phyloP scores from a whole-genome alignment of 2,888 invertebrate species.

The Eupsilia transversa region DNA sequence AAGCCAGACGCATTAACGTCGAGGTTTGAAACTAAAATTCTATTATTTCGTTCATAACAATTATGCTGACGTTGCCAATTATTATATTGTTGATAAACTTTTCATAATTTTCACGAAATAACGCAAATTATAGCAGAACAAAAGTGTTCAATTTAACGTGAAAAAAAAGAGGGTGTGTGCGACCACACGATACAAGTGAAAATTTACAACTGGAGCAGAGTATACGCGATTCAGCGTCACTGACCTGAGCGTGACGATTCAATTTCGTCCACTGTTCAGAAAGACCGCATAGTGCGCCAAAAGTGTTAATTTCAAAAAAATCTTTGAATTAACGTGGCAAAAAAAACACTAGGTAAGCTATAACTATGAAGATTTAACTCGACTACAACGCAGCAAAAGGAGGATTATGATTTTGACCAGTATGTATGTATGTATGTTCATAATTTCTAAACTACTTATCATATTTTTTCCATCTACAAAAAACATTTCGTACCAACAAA shows the following conservation, averaged over 20 bases:
- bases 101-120: neutral
- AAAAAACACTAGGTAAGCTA: neutral
- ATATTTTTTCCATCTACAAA: neutral
- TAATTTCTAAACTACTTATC: too few species aligned
- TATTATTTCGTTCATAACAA: neutral
- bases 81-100: neutral
- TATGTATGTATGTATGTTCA: too few species aligned
- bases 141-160: neutral
- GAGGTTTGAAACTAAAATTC: constrained; percentile 12
- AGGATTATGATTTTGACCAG: too few species aligned
- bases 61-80: constrained; percentile 1
- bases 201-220: neutral
- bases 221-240: neutral
- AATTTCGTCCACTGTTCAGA: neutral
- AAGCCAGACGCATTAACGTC: constrained; percentile 25
- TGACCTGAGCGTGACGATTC: too few species aligned
- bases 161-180: too few species aligned
- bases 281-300: neutral
- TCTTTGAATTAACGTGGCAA: neutral
- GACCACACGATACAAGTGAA: neutral
- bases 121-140: neutral
- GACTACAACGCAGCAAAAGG: too few species aligned
- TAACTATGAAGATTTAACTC: too few species aligned
- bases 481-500: neutral
- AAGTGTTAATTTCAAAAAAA: neutral